Percentiles rank a stretch among this genome's conserved stretches.
phyloP scores from a whole-genome alignment of 2,113 vertebrate species.

The Tiliqua scincoides region DNA sequence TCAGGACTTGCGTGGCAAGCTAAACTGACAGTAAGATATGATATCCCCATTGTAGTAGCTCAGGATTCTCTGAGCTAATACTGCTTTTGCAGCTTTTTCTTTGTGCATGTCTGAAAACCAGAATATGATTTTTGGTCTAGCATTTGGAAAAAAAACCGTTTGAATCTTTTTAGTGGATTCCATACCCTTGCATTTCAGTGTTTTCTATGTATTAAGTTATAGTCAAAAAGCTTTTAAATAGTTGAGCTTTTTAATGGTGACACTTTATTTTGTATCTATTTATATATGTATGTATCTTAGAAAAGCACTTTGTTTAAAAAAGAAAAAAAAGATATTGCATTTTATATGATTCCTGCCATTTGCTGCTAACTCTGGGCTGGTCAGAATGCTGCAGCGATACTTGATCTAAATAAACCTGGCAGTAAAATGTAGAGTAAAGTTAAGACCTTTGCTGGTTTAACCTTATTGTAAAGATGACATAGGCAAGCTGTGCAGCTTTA shows the following conservation, averaged over 20 bases:
- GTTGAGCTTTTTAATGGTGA: conserved; percentile 92
- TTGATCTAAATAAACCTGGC: conserved; percentile 90
- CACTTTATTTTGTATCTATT: conserved; percentile 94
- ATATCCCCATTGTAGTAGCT: conserved; percentile 70
- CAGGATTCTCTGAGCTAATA: conserved; percentile 67
- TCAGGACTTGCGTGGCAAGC: conserved; percentile 67
- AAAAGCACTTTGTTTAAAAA: conserved; percentile 98
- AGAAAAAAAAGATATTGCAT: conserved; percentile 78
- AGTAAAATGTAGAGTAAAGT: conserved; percentile 86
- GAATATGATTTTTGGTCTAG: conserved; percentile 83
- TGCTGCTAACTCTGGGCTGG: conserved; percentile 98
- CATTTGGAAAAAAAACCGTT: conserved; percentile 77
- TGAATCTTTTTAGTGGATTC: conserved; percentile 81
- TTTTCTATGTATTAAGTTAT: conserved; percentile 87
- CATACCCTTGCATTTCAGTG: conserved; percentile 82
- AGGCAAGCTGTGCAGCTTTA: conserved; percentile 98
- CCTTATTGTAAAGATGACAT: conserved; percentile 86
- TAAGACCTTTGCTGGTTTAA: conserved; percentile 83
- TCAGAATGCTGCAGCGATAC: conserved; percentile 98
- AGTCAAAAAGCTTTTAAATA: conserved; percentile 83
- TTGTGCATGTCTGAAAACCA: conserved; percentile 77
- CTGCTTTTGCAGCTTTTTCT: conserved; percentile 69
- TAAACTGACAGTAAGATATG: conserved; percentile 74
- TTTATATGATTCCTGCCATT: conserved; percentile 97
- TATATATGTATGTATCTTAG: conserved; percentile 94